phyloP scores from a whole-genome alignment of 37 sponge, comb jelly and placozoan species.

The Tethya wilhelma region DNA sequence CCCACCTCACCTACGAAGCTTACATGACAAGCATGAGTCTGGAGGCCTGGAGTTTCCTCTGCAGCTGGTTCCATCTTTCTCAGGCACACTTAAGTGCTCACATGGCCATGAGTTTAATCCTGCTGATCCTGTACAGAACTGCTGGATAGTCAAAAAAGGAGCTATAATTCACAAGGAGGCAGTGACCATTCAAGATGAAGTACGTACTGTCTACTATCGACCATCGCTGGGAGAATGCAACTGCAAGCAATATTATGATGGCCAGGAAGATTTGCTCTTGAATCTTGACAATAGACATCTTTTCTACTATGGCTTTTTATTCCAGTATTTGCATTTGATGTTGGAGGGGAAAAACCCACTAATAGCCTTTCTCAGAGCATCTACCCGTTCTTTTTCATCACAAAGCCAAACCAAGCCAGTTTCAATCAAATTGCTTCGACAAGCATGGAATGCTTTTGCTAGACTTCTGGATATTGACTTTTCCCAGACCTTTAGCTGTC shows the following conservation, averaged over 20 bases:
- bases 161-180: too few relatives aligned
- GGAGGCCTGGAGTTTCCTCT: too few relatives aligned
- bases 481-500: background rate
- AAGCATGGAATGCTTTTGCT: constrained; percentile 15
- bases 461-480: background rate
- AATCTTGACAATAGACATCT: background rate
- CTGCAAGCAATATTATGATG: background rate
- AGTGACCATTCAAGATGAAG: too few relatives aligned
- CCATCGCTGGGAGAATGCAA: background rate
- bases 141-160: too few relatives aligned
- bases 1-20: too few relatives aligned
- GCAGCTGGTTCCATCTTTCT: too few relatives aligned
- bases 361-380: background rate
- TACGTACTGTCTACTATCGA: background rate
- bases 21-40: too few relatives aligned
- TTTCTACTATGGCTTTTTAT: background rate
- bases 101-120: too few relatives aligned
- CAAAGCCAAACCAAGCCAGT: background rate
- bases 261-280: background rate
- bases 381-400: background rate
- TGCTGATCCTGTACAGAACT: too few relatives aligned
- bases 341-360: background rate
- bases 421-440: background rate
- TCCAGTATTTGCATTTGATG: background rate
- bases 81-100: too few relatives aligned